Evolutionary conservation across 2,888 invertebrate species (phyloP), one percentile per base, ranked within the genome.

Genomic region (Melieria picta): DNA sequence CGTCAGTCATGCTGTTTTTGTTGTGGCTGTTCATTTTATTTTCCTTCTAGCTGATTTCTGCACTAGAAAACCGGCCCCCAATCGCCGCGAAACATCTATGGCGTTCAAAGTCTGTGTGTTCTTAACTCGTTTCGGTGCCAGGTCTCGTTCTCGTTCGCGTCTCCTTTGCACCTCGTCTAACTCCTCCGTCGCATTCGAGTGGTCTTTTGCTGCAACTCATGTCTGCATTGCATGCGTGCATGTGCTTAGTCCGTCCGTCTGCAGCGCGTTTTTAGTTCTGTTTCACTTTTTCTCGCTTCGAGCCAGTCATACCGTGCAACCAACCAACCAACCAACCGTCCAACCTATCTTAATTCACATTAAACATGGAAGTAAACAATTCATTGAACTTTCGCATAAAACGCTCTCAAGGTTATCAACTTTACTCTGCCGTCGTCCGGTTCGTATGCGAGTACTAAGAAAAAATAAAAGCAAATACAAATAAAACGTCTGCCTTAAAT

Each of bases 351-450:
- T 64, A 74, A 67, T 72, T 74, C 69, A 67, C 57, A 56, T 64
- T 73, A 79, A 81, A 80, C 80, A 82, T 83, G 83, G 83, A 84
- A 83, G 84, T 84, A 81, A 83, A 75, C 83, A 83, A 83, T 83
- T 83, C 83, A 83, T 84, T 83, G 83, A 83, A 83, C 83, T 83
- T 84, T 83, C 82, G 82, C 83, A 83, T 82, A 83, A 83, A 83
- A 83, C 80, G 84, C 84, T 83, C 82, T 83, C 83, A 83, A 83
- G 83, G 84, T 84, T 83, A 84, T 83, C 84, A 83, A 83, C 84
- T 84, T 71, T 65, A 55, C 60, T 30, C 46, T 45, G 52, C 7
- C 43, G 63, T 52, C 11, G 13, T 4, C 42, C n/a, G 64, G 30
- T 30, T 30, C 30, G 2, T 30, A 30, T 30, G 30, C 3, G 30